These are phyloP conservation scores for Leptura quadrifasciata DNA, from an alignment of 2,888 invertebrate species.

Conservation along the genomic window DNA sequence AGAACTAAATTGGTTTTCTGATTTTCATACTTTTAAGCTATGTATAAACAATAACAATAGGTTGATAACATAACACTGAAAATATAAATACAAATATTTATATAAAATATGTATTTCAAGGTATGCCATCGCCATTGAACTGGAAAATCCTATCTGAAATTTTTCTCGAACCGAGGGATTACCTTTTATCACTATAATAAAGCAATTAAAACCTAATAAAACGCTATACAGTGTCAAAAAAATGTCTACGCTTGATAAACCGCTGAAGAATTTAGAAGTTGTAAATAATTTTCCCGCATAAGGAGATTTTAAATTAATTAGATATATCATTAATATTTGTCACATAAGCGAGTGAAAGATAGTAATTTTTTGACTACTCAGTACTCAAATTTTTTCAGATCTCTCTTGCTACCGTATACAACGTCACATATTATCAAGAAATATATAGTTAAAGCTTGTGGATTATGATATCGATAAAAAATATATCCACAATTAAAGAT, in stretches of 20 bases:
- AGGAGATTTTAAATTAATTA: too few species aligned
- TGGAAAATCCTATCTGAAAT: not conserved
- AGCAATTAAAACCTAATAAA: not conserved
- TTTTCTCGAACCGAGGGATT: not conserved
- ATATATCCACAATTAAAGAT: constrained; percentile 30
- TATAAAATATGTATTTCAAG: not conserved
- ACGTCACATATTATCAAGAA: constrained; percentile 20
- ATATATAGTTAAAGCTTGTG: constrained; percentile 22
- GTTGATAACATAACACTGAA: not conserved
- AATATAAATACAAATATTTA: not conserved
- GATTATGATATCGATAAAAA: constrained; percentile 23
- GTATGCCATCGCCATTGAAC: not conserved
- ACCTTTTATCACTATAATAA: not conserved
- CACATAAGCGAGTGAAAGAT: too few species aligned
- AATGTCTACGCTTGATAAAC: not conserved
- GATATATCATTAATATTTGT: too few species aligned
- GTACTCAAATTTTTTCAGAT: not conserved
- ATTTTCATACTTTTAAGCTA: too few species aligned
- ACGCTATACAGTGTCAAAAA: not conserved
- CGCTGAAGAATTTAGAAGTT: too few species aligned
- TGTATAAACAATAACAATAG: not conserved
- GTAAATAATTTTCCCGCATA: too few species aligned
- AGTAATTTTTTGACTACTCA: not conserved
- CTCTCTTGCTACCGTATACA: not conserved
- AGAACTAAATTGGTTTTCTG: too few species aligned